A percentile compares a stretch with the other conserved stretches of the same genome.
Conservation (phyloP, 2,888 invertebrate genomes). For the Zeuzera pyrina region DNA sequence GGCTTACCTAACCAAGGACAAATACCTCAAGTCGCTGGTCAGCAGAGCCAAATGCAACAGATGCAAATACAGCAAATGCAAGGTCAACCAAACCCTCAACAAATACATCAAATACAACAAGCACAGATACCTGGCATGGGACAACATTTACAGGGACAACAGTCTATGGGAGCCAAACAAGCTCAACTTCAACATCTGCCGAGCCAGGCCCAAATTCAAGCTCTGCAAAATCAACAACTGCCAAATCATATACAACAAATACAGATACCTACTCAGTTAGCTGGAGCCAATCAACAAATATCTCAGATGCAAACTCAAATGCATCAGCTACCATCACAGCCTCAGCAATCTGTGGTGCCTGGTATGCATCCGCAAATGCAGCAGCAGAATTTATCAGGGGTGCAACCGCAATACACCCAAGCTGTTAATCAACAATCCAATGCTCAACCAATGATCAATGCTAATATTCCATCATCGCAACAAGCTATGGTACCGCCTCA, state of each 20-base stretch:
- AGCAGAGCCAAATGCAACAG: slow-evolving; percentile 68
- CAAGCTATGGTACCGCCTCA: slow-evolving; percentile 66
- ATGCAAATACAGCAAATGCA: slow-evolving; percentile 70
- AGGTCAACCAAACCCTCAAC: slow-evolving; percentile 58
- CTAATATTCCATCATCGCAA: slow-evolving; percentile 58
- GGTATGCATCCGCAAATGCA: slow-evolving; percentile 69
- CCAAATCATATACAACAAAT: slow-evolving; percentile 70
- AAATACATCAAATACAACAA: slow-evolving; percentile 66
- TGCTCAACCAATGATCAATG: slow-evolving; percentile 59
- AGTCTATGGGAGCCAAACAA: slow-evolving; percentile 56
- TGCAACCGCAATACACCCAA: slow-evolving; percentile 70
- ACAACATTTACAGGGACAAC: slow-evolving; percentile 62
- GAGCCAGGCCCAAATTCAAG: slow-evolving; percentile 67
- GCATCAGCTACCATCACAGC: slow-evolving; percentile 65
- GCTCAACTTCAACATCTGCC: slow-evolving; percentile 66
- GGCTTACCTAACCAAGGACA: slow-evolving; percentile 61
- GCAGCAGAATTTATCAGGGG: slow-evolving; percentile 58
- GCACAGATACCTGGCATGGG: slow-evolving; percentile 64
- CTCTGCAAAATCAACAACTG: slow-evolving; percentile 69
- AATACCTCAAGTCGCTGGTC: slow-evolving; percentile 56
- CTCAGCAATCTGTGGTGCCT: slow-evolving; percentile 62
- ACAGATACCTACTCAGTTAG: slow-evolving; percentile 60
- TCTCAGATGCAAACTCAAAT: slow-evolving; percentile 68
- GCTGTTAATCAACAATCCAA: slow-evolving; percentile 62
- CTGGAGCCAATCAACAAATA: slow-evolving; percentile 60